Evolutionary conservation across 2,113 vertebrate genomes (phyloP), one percentile per base, ranked within the genome.

Genomic region (Misgurnus anguillicaudatus): DNA sequence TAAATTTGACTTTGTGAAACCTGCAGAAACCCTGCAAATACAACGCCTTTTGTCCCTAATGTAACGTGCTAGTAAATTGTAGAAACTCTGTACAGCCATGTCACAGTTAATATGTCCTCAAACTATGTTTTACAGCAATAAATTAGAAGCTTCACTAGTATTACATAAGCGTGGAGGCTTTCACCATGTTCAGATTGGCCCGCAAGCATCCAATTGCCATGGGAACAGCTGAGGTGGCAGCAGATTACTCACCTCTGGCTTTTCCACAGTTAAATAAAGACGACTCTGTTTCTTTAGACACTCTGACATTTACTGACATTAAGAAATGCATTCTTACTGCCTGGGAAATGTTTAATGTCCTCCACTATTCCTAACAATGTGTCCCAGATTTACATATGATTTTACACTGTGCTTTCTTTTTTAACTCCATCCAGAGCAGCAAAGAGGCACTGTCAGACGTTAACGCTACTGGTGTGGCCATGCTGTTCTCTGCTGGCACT

Each of bases 401-500:
- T 11, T 73, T 9, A 14, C 16, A 0, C 42, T 7, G 17, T 36
- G 3, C 31, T 70, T 65, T 71, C 10, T 8, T 21, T 42, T 8
- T 31, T 77, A 6, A 39, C 63, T 31, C 62, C 89, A 82, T 83
- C 74, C 91, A 99, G 98, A 99, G 97, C 93, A 99, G 97, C 89
- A 99, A 97, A 89, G 96, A 99, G 91, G 97, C 96, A 4, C 94
- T 99, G 79, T 99, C 96, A 19, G 92, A 98, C 80, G 92, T 99
- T 84, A 99, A 98, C 60, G 98, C 98, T 89, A 99, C 98, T 0
- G 98, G 98, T 45, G 95, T 99, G 58, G 97, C 98, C 86, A 98
- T 99, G 97, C 93, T 99, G 45, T 99, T 99, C 90, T 99, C 98
- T 48, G 98, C 98, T 0, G 98, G 98, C 80, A 99, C 98, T 83